phyloP scores from a whole-genome alignment of 2,113 vertebrate species.

The Meles meles region DNA sequence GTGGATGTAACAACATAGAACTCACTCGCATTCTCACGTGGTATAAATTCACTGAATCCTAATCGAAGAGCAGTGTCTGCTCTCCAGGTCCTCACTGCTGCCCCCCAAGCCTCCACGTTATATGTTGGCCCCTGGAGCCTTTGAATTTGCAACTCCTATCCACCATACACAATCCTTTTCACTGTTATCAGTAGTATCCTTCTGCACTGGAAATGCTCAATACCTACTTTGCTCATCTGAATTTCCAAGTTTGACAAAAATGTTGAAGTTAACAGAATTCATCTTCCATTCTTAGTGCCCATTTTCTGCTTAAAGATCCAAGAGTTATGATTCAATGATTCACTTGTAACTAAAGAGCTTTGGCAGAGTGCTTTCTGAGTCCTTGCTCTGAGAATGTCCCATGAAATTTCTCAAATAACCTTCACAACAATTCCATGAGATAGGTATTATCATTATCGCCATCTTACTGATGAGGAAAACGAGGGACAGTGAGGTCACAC shows the following conservation, averaged over 20 bases:
- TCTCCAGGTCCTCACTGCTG: neutral
- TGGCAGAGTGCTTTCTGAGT: neutral
- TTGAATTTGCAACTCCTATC: neutral
- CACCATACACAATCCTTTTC: neutral
- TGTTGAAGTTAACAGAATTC: neutral
- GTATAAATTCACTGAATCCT: neutral
- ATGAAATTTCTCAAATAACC: neutral
- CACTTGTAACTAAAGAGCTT: neutral
- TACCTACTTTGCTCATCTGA: neutral
- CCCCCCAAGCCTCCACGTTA: neutral
- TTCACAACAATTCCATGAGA: neutral
- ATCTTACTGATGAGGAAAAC: neutral
- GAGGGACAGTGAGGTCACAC: neutral
- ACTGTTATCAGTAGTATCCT: neutral
- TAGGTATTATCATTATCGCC: neutral
- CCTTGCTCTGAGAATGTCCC: neutral
- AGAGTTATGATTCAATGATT: neutral
- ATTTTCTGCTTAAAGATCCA: neutral
- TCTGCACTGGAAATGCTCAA: neutral
- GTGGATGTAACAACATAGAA: neutral
- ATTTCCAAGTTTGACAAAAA: conserved; percentile 33
- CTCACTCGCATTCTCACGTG: neutral
- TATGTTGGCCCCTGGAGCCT: neutral
- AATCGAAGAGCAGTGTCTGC: neutral
- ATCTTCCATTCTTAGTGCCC: neutral